Evolutionary conservation across 2,797 vertebrate genomes (phyloP), one percentile per base, ranked within the genome.

Genomic region (Danio jaintianensis): DNA sequence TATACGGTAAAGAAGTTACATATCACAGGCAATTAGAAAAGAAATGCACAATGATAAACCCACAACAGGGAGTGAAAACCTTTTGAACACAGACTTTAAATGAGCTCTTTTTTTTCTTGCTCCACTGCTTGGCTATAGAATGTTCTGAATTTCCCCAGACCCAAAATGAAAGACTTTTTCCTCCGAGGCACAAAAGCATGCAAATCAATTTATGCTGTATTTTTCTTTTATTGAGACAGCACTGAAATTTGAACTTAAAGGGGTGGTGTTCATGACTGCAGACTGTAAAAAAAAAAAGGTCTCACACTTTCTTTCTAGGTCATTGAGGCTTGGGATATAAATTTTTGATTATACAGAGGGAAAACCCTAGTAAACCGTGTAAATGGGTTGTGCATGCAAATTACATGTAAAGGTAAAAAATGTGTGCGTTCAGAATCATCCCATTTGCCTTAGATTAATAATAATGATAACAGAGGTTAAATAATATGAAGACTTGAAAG

Each of bases 31-130:
- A 59, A 40, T 80, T 74, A 78, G 38, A 81, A 73, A 78, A 69
- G 42, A 38, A 64, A 64, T 52, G 56, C 52, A 67, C 38, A 40
- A 76, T 43, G 61, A 59, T 55, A 58, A 81, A 67, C 45, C 47
- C 59, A 75, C 59, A 69, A 53, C 69, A 64, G 15, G 38, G 38
- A 38, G 48, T 53, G 10, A 70, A 69, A 76, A 79, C 15, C 63
- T 83, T 73, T 84, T 89, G 80, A 88, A 87, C 40, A 84, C 78
- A 82, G 78, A 84, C 52, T 81, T 78, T 62, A 58, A 75, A 79
- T 69, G 1, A 16, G 71, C 56, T 81, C 36, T 9, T 87, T 79
- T 29, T 29, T 81, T 58, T 86, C 67, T 84, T 74, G 84, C 85
- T 75, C 59, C 76, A 82, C 78, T 85, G 77, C 84, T 80, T 85